A percentile compares a stretch with the other conserved stretches of the same genome.
phyloP scores from a whole-genome alignment of 2,113 vertebrate species.

The Sinosuthora webbiana region DNA sequence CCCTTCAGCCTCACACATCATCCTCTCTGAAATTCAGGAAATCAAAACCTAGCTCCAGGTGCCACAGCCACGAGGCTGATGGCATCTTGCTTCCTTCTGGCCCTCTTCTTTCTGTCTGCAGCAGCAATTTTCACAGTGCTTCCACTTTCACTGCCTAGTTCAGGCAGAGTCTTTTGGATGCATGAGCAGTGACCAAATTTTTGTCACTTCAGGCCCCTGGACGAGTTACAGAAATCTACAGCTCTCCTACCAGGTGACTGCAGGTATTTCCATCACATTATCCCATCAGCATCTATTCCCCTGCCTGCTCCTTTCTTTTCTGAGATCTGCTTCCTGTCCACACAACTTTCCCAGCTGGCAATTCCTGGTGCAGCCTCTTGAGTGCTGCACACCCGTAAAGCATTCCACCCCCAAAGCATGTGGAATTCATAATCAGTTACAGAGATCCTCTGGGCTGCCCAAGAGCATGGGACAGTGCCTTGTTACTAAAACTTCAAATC shows the following conservation, averaged over 20 bases:
- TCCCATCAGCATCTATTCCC: background rate
- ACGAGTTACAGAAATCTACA: background rate
- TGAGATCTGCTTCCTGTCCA: background rate
- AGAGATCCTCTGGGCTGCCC: background rate
- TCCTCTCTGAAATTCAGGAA: background rate
- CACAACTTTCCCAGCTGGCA: background rate
- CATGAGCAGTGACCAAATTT: background rate
- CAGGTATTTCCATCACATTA: background rate
- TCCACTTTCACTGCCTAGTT: background rate
- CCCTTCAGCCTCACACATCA: background rate
- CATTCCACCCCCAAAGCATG: background rate
- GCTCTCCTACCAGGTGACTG: background rate
- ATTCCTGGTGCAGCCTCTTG: background rate
- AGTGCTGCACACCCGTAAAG: background rate
- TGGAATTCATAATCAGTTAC: background rate
- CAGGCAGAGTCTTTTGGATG: background rate
- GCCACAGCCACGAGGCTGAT: background rate
- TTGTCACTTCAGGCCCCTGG: background rate
- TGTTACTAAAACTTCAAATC: background rate
- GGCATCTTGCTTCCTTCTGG: background rate
- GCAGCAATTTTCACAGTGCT: background rate
- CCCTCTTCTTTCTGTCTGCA: background rate
- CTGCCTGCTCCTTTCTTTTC: background rate
- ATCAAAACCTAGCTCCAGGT: background rate
- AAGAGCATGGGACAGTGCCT: background rate